phyloP scores from a whole-genome alignment of 2,888 invertebrate genomes.

The Pantelozetes paolii region DNA sequence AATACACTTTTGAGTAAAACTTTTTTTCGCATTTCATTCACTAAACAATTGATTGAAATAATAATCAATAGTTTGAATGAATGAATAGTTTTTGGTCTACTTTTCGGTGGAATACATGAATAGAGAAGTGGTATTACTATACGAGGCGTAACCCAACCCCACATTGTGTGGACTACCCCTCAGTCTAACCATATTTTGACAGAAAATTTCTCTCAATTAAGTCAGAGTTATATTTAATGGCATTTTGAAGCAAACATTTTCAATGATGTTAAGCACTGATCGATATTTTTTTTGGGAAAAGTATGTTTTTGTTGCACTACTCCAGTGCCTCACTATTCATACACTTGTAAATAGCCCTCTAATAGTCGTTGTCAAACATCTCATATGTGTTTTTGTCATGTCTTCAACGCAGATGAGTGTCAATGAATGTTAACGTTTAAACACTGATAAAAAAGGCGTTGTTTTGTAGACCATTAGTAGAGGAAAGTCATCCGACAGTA shows the following conservation, averaged over 20 bases:
- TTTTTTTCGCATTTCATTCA: background rate
- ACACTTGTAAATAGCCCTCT: background rate
- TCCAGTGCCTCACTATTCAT: background rate
- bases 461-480: background rate
- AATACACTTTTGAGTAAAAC: background rate
- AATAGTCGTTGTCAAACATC: background rate
- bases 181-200: background rate
- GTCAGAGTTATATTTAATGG: background rate
- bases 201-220: slow-evolving; percentile 20
- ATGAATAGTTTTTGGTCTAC: slow-evolving; percentile 7
- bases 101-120: background rate
- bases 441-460: background rate
- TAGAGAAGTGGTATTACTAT: background rate
- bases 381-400: slow-evolving; percentile 1
- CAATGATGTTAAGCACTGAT: background rate
- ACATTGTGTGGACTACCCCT: background rate
- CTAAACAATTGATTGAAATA: slow-evolving; percentile 6
- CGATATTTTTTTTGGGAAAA: background rate
- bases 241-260: background rate
- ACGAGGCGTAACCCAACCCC: background rate
- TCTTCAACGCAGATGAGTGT: background rate
- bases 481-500: background rate
- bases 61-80: background rate
- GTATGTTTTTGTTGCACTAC: background rate
- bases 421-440: background rate